Base-by-base conservation (phyloP, 2,888 invertebrate genomes). In the Latrodectus hesperus region DNA sequence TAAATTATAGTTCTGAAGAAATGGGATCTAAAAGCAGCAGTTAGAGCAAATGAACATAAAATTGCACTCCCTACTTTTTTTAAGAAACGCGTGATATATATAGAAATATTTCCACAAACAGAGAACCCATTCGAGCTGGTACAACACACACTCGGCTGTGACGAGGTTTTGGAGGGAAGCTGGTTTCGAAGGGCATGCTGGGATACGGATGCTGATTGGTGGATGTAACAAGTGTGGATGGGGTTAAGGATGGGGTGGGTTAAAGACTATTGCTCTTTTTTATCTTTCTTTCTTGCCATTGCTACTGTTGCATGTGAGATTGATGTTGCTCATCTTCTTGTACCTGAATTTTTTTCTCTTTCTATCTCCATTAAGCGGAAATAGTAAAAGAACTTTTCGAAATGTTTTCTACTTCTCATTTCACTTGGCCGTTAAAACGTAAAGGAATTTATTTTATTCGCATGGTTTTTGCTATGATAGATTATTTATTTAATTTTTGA, bases 221-320 rank as follows among this genome's bases (percentile, higher is more conserved):
- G 70, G 85, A 79, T 22, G 85, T 85, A 85, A 85, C 85, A 85
- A 85, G 85, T 85, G 85, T 85, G 74, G 68, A 79, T 74, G 84
- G 78, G 79, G 74, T 82, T 82, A 82, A 81, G 72, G 65, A 65
- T 22, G 26, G 67, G 70, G 77, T 22, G 71, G 14, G n/a, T 49
- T 52, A 38, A 72, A 65, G 12, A 38, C 38, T 38, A 38, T 38
- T 38, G 49, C 16, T 49, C 68, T 49, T 81, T 68, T 82, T 75
- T 74, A 14, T 74, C 22, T 22, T 16, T 55, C 26, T 53, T 55
- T 26, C 55, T 55, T 55, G 9, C 55, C 74, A 16, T 38, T 38
- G 78, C 74, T 74, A 74, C 73, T 81, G 81, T 81, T 80, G 72
- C 73, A 74, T 81, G 73, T 12, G 67, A 74, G 81, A 81, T 81